Conservation (phyloP, 1,140 invertebrate genomes). For the Battus philenor region DNA sequence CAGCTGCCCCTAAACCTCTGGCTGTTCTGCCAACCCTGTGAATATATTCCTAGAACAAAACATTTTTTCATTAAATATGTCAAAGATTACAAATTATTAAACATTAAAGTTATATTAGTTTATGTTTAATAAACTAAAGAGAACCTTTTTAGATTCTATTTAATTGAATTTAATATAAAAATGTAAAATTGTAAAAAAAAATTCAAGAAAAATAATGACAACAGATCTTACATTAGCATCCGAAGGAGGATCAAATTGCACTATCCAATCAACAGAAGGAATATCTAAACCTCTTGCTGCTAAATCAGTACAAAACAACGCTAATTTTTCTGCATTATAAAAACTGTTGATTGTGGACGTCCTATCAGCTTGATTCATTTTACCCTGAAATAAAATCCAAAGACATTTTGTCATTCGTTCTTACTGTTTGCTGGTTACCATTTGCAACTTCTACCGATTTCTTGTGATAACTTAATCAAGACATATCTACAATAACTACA, state of each 20-base stretch:
- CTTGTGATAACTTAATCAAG: too few species aligned
- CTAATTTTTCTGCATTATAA: constrained; percentile 86
- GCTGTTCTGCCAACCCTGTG: constrained; percentile 96
- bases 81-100: too few species aligned
- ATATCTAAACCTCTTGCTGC: constrained; percentile 97
- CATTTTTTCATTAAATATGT: too few species aligned
- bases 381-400: constrained; percentile 77
- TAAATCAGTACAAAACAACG: constrained; percentile 95
- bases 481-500: too few species aligned
- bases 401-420: too few species aligned
- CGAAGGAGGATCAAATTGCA: constrained; percentile 97
- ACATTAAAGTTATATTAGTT: too few species aligned
- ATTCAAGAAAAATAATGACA: not conserved
- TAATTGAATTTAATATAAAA: too few species aligned
- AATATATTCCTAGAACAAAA: constrained; percentile 84
- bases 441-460: too few species aligned
- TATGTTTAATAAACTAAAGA: too few species aligned
- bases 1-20: constrained; percentile 89
- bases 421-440: too few species aligned
- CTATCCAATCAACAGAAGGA: constrained; percentile 96
- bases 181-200: too few species aligned
- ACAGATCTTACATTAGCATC: constrained; percentile 87
- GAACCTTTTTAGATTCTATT: too few species aligned
- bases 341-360: constrained; percentile 80
- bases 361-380: constrained; percentile 88